These are phyloP conservation scores for Oreocharis arfaki DNA, from an alignment of 2,113 vertebrate genomes.

Conservation along the genomic window DNA sequence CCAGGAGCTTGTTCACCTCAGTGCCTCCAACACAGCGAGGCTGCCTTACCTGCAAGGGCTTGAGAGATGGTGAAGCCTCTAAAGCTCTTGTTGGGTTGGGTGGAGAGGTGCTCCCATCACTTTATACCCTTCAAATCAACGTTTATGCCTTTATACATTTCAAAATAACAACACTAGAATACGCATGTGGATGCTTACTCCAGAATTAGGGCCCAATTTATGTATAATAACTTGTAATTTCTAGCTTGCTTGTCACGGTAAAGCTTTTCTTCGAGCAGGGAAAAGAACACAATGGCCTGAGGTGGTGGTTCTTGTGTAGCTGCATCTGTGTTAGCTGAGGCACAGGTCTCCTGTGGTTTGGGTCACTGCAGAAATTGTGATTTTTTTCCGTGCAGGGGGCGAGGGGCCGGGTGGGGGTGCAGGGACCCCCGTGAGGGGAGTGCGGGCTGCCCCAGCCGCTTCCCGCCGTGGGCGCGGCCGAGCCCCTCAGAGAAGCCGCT, in stretches of 20 bases:
- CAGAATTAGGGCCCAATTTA: background rate
- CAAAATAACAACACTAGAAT: background rate
- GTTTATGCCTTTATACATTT: background rate
- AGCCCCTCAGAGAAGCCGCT: fast-evolving
- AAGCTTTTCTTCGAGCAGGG: background rate
- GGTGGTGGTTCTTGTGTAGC: background rate
- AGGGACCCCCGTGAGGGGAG: background rate
- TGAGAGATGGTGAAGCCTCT: background rate
- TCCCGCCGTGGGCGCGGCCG: fast-evolving
- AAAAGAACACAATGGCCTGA: fast-evolving
- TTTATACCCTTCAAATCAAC: background rate
- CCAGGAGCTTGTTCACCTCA: background rate
- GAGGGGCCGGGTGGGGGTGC: background rate
- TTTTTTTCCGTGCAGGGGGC: fast-evolving
- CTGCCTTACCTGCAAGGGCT: background rate
- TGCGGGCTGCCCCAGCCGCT: fast-evolving
- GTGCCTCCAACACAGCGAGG: fast-evolving
- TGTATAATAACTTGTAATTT: background rate
- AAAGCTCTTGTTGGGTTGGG: background rate
- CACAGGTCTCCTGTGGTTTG: background rate
- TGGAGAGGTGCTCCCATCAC: background rate
- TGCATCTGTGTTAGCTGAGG: background rate
- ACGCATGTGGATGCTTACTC: background rate
- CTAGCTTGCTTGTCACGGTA: background rate
- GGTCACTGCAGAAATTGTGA: background rate